Evolutionary conservation across 2,113 vertebrate genomes (phyloP).

Genomic region (Odobenus rosmarus): DNA sequence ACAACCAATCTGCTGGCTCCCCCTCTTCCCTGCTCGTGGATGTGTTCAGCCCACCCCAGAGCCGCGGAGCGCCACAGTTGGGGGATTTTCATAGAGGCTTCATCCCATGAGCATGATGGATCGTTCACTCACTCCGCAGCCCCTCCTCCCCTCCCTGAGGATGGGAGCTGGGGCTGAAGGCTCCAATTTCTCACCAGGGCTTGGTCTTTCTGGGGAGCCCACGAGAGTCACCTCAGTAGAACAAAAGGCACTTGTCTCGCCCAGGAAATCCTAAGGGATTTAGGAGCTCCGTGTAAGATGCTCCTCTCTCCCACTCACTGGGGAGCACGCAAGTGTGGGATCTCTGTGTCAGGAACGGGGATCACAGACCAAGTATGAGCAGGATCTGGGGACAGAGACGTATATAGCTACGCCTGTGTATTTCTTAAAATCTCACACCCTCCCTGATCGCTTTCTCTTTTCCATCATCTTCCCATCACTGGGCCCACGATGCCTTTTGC

Average conservation of each 20-base stretch:
- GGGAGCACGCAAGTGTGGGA: background rate
- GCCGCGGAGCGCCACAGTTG: background rate
- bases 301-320: background rate
- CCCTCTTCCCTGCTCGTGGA: background rate
- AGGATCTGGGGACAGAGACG: background rate
- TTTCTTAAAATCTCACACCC: background rate
- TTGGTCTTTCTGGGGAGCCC: background rate
- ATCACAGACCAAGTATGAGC: background rate
- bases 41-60: background rate
- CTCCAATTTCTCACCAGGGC: background rate
- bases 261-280: background rate
- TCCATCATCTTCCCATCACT: background rate
- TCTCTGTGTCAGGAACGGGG: background rate
- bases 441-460: background rate
- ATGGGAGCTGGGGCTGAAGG: background rate
- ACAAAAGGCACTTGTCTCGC: background rate
- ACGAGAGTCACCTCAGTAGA: background rate
- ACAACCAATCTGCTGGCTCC: rapidly evolving
- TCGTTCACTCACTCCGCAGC: background rate
- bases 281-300: background rate
- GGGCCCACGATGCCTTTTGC: rapidly evolving
- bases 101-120: background rate
- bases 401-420: background rate
- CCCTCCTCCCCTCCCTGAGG: background rate
- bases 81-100: background rate